These are phyloP conservation scores for Dipodomys merriami DNA, from an alignment of 2,113 vertebrate species.

Conservation along the genomic window DNA sequence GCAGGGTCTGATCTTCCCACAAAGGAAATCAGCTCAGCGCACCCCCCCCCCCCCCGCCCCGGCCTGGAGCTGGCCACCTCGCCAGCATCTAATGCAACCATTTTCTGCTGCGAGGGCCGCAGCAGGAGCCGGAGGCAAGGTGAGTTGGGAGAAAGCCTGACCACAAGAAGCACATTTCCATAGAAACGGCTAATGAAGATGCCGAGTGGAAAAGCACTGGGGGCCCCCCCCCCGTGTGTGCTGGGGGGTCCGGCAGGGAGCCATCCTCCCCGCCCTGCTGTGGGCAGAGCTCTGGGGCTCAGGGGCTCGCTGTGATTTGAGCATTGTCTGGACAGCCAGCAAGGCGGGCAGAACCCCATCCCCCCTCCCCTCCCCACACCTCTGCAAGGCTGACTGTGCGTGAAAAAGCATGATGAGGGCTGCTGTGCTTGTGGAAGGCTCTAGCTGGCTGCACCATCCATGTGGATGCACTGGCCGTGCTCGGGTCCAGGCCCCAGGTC, in stretches of 20 bases:
- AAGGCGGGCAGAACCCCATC: neutral
- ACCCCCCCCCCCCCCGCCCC: too few species aligned
- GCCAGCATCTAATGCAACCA: constrained; percentile 42
- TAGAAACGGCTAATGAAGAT: constrained; percentile 47
- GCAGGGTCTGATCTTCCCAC: neutral
- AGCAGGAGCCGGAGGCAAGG: constrained; percentile 19
- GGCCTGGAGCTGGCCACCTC: neutral
- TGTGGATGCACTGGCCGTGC: too few species aligned
- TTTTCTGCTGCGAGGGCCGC: constrained; percentile 44
- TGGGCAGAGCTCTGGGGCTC: neutral
- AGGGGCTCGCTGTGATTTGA: neutral
- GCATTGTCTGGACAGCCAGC: too few species aligned
- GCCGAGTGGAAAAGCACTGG: neutral
- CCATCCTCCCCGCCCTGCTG: neutral
- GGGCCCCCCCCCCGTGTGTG: neutral
- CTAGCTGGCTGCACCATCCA: neutral
- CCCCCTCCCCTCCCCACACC: neutral
- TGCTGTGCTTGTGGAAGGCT: neutral
- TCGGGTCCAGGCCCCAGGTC: neutral
- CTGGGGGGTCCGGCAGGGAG: too few species aligned
- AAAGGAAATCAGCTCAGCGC: neutral
- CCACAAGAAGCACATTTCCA: constrained; percentile 63
- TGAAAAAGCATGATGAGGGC: neutral
- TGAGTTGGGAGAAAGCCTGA: constrained; percentile 42
- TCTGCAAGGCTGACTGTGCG: neutral